Base-by-base conservation (phyloP, 1,140 invertebrate species). In the Leptinotarsa texana region DNA sequence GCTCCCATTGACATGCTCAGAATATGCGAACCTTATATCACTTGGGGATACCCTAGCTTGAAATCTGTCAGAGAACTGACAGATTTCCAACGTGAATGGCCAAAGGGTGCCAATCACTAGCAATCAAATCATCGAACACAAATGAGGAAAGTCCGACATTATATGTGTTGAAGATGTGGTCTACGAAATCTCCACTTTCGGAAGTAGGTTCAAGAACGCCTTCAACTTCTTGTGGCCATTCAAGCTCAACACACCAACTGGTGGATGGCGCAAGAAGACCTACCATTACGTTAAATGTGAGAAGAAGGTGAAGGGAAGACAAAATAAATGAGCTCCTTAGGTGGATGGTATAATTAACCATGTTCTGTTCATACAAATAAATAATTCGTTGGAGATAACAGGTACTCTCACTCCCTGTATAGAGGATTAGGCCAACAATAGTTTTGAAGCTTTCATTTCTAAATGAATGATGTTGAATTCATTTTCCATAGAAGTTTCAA, bases 141-240 rank as follows among this genome's bases (percentile, higher is more conserved):
- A 91, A 81, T 90, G 99, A 66, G 93, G 96, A 91, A 90, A 91
- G 85, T 89, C 88, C 76, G 86, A 89, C 80, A 94, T 99, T 81
- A 98, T 99, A 85, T 99, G 98, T 89, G 92, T 97, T 69, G 98
- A 99, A 88, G 98, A 99, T 89, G 91, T 99, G 84, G 95, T 99
- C 74, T 98, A 99, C 84, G 97, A 99, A 90, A 92, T 99, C 82
- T 95, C 93, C 87, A 98, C 95, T 18, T 95, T 96, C 84, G 97
- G 97, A 51, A 86, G 89, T 8, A 93, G 95, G 82, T 99, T 99
- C 90, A 98, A 99, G 88, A 93, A 94, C 82, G 98, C 95, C 69
- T 95, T 95, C 81, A 99, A 99, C 90, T 99, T 98, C 92, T 88
- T 99, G 80, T 99, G 98, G 98, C 96, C 97, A 57, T 99, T 99